Evolutionary conservation across 1,140 invertebrate genomes (phyloP), one percentile per base, ranked within the genome.

Genomic region (Thrips palmi): DNA sequence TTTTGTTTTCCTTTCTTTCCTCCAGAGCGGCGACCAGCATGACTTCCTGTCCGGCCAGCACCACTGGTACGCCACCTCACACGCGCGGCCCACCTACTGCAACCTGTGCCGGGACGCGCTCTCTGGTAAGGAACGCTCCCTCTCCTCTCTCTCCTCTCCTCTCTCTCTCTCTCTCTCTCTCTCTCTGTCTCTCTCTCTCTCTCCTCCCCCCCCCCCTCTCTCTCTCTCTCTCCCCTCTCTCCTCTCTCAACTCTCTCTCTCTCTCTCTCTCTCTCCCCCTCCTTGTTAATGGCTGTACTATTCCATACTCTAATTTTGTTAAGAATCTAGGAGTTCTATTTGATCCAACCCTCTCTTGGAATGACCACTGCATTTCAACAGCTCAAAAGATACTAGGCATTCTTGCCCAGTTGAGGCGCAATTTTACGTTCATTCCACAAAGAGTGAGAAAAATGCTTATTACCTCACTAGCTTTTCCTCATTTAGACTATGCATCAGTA

Each of bases 21-120:
- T 37, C 20, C 35, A 6, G 23, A 25, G n/a, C 23, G 42, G 50
- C 45, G 68, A 65, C 55, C 62, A 64, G 47, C 64, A 73, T 38
- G 73, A 85, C 49, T 71, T 85, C 47, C 66, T 91, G 30, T 81
- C 76, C 11, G 87, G 87, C 27, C 73, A 84, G 53, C 88, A 96
- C 59, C 77, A 83, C 49, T 94, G 88, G 88, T 85, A 88, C 52
- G 75, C 84, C 12, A 87, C 87, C 32, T 91, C 79, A 21, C 87
- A 94, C 62, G 87, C 88, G 0, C 67, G 87, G 37, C 92, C 91
- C 32, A 93, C 87, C 0, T 96, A 92, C 56, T 96, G 91, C 60
- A 97, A 96, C 59, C 83, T 94, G 21, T 97, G 92, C 55, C 64
- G 83, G 33, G 89, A 96, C 53, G 81, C 85, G 6, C 68, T 96